Base-by-base conservation (phyloP, 2,888 invertebrate genomes). In the Lithophane leautieri region DNA sequence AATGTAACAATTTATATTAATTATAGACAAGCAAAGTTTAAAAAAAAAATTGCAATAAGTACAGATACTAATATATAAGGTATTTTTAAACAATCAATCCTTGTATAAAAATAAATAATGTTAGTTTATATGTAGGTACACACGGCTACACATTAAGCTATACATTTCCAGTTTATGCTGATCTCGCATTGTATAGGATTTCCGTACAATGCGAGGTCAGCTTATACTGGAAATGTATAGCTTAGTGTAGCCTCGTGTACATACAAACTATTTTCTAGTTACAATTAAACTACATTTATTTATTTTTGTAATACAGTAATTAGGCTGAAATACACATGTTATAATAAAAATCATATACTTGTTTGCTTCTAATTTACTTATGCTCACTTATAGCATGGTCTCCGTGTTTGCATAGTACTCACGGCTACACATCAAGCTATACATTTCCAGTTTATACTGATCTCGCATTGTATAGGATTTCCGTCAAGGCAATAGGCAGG, bases 91-190 rank as follows among this genome's bases (percentile, higher is more conserved):
- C 44, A 47, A 22, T 60, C 75, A 74, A 68, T 65, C 76, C 47
- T 40, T 28, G 47, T 60, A 76, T 81, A 58, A 79, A 42, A 69
- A 82, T 76, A 60, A 76, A 82, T 76, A 79, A 56, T 65, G 58
- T 34, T 68, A 75, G 68, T 81, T 81, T 54, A 58, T 54, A 58
- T 34, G 66, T 56, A 56, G 19, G 34, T 28, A 66, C 70, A 14
- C 3, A 28, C 28, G 1, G n/a, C n/a, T n/a, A n/a, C n/a, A n/a
- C n/a, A n/a, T n/a, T n/a, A n/a, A n/a, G n/a, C n/a, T n/a, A n/a
- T n/a, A n/a, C n/a, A n/a, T n/a, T n/a, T n/a, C n/a, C n/a, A n/a
- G n/a, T n/a, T n/a, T n/a, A n/a, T n/a, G n/a, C n/a, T n/a, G n/a
- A n/a, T n/a, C n/a, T n/a, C n/a, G n/a, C n/a, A n/a, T n/a, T n/a